These are phyloP conservation scores for Diorhabda sublineata DNA, from an alignment of 1,140 invertebrate species.

Conservation along the genomic window DNA sequence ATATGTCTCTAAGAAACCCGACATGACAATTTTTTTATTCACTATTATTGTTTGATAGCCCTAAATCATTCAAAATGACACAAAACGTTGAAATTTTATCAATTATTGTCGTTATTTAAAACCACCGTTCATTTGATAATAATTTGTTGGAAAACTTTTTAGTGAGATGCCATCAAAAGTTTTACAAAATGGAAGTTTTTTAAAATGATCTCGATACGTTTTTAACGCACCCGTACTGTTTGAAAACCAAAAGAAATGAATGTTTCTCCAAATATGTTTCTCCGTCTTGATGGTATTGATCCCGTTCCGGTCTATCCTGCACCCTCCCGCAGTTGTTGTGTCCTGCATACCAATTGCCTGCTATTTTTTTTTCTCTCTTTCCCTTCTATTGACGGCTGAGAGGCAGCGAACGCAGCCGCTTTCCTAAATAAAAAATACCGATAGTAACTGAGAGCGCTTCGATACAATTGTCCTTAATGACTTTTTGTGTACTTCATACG, in stretches of 20 bases:
- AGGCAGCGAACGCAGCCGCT: constrained; percentile 2
- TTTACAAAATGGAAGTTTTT: too few species aligned
- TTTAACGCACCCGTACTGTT: too few species aligned
- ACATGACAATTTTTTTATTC: too few species aligned
- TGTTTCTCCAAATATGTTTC: constrained; percentile 28
- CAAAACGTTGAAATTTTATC: too few species aligned
- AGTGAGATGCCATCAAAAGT: too few species aligned
- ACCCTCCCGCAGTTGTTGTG: constrained; percentile 31
- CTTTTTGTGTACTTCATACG: constrained; percentile 2
- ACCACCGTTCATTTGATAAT: too few species aligned
- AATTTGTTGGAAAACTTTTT: too few species aligned
- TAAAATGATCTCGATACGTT: too few species aligned
- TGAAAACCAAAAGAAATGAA: constrained; percentile 15
- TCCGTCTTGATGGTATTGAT: constrained; percentile 36
- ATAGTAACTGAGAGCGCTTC: constrained; percentile 29
- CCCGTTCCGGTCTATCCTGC: constrained; percentile 34
- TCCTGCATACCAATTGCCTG: constrained; percentile 46
- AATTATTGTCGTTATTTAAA: too few species aligned
- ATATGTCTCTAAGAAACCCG: too few species aligned
- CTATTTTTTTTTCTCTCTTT: constrained; percentile 42
- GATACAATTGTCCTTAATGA: constrained; percentile 29
- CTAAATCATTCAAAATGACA: too few species aligned
- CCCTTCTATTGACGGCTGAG: constrained; percentile 28
- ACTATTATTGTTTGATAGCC: too few species aligned
- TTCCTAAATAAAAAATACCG: constrained; percentile 39